Base-by-base conservation (phyloP, 2,113 vertebrate genomes). In the Motacilla alba region DNA sequence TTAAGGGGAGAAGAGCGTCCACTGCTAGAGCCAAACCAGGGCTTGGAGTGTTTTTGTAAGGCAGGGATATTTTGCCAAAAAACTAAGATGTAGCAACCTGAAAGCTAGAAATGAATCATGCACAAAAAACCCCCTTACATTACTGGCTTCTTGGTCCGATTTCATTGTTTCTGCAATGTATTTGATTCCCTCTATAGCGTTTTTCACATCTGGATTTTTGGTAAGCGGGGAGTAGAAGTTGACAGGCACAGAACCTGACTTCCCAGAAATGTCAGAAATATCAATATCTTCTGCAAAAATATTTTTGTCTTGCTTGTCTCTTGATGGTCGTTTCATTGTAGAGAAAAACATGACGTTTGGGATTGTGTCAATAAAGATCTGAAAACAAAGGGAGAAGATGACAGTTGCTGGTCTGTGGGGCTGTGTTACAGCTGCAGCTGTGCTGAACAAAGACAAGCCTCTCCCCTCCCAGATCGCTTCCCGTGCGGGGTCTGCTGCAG, bases 321-420 rank as follows among this genome's bases (percentile, higher is more conserved):
- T 98, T 73, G 99, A 98, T 1, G 99, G 99, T 44, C 99, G 98
- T 96, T 99, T 99, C 99, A 99, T 99, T 12, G 99, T 99, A 43
- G 99, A 99, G 98, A 99, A 99, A 97, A 99, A 99, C 99, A 99
- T 99, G 94, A 99, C 18, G 87, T 99, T 99, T 95, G 99, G 99
- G 97, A 99, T 99, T 31, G 99, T 99, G 89, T 99, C 98, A 11
- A 99, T 99, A 96, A 99, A 99, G 96, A 99, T 96, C 99, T 99
- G 95, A 44, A 92, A 96, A 44, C 31, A 79, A 79, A 94, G 46
- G n/a, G 44, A 81, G 89, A 86, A 78, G 55, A 73, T 0, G 39
- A 11, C 52, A 28, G 68, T 64, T 49, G 46, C 56, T 56, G 73
- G 53, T 63, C 7, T 7, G 80, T 9, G 4, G 37, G 69, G 81